Base-by-base conservation (phyloP, 2,113 vertebrate species). In the Sitta europaea region DNA sequence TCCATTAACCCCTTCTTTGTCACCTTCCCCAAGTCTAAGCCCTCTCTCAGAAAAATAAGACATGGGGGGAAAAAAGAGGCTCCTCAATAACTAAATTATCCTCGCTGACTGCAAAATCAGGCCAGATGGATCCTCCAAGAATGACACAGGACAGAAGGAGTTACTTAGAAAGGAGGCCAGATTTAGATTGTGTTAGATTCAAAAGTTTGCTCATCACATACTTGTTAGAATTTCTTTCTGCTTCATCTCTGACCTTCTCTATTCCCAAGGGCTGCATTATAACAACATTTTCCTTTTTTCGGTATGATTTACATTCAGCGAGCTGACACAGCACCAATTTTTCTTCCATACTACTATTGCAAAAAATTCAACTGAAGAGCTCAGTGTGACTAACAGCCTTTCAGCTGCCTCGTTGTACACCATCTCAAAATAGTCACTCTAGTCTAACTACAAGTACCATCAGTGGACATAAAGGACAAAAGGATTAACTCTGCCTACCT, bases 321-420 rank as follows among this genome's bases (percentile, higher is more conserved):
- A 88, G 62, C 79, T 91, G 86, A 93, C 40, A 55, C 91, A 76
- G 88, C 90, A 96, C 31, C 90, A 65, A 38, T 90, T 94, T 93
- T 88, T 16, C 48, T 88, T 88, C 67, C 47, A 67, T 91, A 48
- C 19, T 47, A 35, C 62, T 71, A 18, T 5, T 59, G 63, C n/a
- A 76, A 76, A 88, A 91, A 83, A 86, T 82, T 66, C 28, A 59
- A 1, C 45, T 72, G 50, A 82, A 71, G 50, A 76, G 28, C 40
- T 89, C 63, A 51, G 18, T 66, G 61, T 73, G 86, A 92, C 47
- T 72, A 89, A 79, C 23, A 88, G 45, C 43, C 48, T 91, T 66
- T 79, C 80, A 57, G 38, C 77, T 73, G n/a, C 33, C 14, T 67
- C 4, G 1, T 22, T 68, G 67, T 88, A 22, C 10, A 70, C 28